Evolutionary conservation across 1,140 invertebrate species (phyloP).

Genomic region (Charaxes varanes): DNA sequence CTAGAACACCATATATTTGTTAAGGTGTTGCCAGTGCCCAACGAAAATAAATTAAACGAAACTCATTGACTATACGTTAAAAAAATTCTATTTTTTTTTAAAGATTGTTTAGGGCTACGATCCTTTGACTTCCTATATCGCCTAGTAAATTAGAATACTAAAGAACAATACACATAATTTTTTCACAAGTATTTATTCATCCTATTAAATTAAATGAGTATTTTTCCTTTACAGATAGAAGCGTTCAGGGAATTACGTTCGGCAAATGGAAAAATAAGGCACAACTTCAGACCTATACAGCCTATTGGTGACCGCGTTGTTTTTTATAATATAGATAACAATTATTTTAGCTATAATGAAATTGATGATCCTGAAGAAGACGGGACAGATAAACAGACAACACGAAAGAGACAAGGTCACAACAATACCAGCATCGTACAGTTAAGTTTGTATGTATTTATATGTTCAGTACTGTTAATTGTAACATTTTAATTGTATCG

Average conservation of each 20-base stretch:
- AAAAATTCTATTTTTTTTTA: too few species aligned
- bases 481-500: too few species aligned
- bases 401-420: constrained; percentile 29
- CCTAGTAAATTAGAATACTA: too few species aligned
- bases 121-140: too few species aligned
- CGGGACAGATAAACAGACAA: constrained; percentile 14
- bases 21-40: too few species aligned
- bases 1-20: too few species aligned
- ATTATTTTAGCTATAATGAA: constrained; percentile 62
- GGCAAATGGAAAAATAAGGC: constrained; percentile 78
- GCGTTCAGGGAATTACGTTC: constrained; percentile 83
- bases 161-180: too few species aligned
- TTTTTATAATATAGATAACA: constrained; percentile 72
- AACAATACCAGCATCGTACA: constrained; percentile 14
- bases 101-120: too few species aligned
- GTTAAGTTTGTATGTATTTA: constrained; percentile 2
- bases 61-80: too few species aligned
- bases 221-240: constrained; percentile 77
- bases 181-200: too few species aligned
- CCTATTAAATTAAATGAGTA: too few species aligned
- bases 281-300: constrained; percentile 87
- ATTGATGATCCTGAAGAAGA: constrained; percentile 41
- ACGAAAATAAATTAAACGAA: too few species aligned
- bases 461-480: not conserved
- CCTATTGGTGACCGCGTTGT: constrained; percentile 80